phyloP scores from a whole-genome alignment of 1,140 invertebrate species.

The Leptinotarsa texana region DNA sequence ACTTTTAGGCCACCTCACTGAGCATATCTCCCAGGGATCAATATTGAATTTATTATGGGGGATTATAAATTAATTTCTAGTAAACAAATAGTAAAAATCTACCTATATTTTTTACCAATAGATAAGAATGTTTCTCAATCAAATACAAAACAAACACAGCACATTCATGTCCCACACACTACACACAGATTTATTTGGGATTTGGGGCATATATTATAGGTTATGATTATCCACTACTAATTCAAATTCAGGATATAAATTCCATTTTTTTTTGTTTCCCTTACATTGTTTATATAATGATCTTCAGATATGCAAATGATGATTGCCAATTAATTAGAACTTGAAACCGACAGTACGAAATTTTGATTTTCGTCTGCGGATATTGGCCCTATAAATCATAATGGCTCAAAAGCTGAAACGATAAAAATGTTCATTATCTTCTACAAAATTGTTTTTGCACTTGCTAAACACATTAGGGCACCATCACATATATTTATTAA shows the following conservation, averaged over 20 bases:
- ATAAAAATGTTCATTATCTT: conserved; percentile 26
- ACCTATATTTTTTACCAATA: too few relatives aligned
- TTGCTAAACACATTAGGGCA: conserved; percentile 7
- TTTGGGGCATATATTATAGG: too few relatives aligned
- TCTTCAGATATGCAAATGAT: conserved; percentile 29
- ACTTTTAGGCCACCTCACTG: too few relatives aligned
- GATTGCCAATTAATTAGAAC: conserved; percentile 24
- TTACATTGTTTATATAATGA: conserved; percentile 30
- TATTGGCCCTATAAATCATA: conserved; percentile 25
- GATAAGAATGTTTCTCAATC: too few relatives aligned
- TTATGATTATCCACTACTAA: not conserved
- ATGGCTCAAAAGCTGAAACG: conserved; percentile 13
- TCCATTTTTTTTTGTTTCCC: conserved; percentile 13
- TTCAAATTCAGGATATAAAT: not conserved
- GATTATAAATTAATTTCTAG: too few relatives aligned
- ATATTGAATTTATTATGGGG: too few relatives aligned
- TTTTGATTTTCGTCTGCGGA: conserved; percentile 30
- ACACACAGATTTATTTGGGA: too few relatives aligned
- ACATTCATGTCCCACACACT: too few relatives aligned
- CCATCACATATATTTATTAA: conserved; percentile 10
- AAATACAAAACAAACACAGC: too few relatives aligned
- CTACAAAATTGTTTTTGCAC: not conserved
- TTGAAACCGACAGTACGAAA: conserved; percentile 30
- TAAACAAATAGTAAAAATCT: too few relatives aligned
- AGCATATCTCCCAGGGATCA: too few relatives aligned